phyloP scores from a whole-genome alignment of 2,113 vertebrate genomes.

The Ovis aries region ARS-UI_Ramb_v3.0 NC_056054.1:88346001-88346500 shows the following conservation, averaged over 20 bases:
- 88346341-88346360: not conserved
- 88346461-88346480: not conserved
- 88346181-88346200: not conserved
- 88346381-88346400: not conserved
- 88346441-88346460: not conserved
- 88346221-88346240: not conserved
- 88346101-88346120: not conserved
- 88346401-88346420: not conserved
- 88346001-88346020: not conserved
- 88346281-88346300: not conserved
- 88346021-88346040: not conserved
- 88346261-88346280: not conserved
- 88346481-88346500: not conserved
- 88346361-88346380: not conserved
- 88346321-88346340: not conserved
- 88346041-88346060: not conserved
- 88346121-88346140: not conserved
- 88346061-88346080: not conserved
- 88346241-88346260: not conserved
- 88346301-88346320: not conserved
- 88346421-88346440: not conserved
- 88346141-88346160: not conserved
- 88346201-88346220: not conserved
- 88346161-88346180: not conserved
- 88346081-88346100: slow-evolving; percentile 13